Base-by-base conservation (phyloP, 92 coral and sea anemone species). In the Diadumene lineata region DNA sequence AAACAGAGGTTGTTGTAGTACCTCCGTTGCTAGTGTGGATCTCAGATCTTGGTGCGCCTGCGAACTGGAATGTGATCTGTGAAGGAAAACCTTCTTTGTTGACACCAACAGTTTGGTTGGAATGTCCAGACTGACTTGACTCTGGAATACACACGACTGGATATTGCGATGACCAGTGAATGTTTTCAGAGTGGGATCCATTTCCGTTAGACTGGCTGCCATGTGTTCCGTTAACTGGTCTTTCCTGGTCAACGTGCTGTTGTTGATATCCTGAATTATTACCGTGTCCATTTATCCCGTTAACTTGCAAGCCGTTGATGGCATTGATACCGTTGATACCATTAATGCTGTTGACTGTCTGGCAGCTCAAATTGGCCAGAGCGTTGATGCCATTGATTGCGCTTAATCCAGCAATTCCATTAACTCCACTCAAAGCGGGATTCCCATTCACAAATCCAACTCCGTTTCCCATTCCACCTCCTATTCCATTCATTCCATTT, bases 91-190 rank as follows among this genome's bases (percentile, higher is more conserved):
- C 78, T 29, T 88, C 97, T 64, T 89, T 89, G 75, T 78, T 84
- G 26, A 84, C 82, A 25, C 92, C 94, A 58, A 83, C 92, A 18
- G 92, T 79, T 56, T 92, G 98, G 31, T 88, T 83, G 74, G 79
- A 72, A 48, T 91, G 94, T 31, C 88, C 87, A 34, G 98, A 80
- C 51, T 88, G 82, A 38, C 87, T 81, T 51, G 98, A 89, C 50
- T 94, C 98, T 21, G 98, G 89, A 27, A 94, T 79, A 78, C 98
- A 94, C 7, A 94, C 98, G 64, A 94, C 93, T 0, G 98, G 98
- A 60, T 91, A 92, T 24, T 85, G 85, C 11, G 92, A 92, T 19
- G 98, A 94, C 98, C 98, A 94, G 60, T 94, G 98, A 77, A 91
- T 79, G 60, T 82, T 83, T 60, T 94, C 98, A 7, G 92, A 31